A percentile compares a stretch with the other conserved stretches of the same genome.
Conservation (phyloP, 2,113 vertebrate species). For the Bubalus kerabau region DNA sequence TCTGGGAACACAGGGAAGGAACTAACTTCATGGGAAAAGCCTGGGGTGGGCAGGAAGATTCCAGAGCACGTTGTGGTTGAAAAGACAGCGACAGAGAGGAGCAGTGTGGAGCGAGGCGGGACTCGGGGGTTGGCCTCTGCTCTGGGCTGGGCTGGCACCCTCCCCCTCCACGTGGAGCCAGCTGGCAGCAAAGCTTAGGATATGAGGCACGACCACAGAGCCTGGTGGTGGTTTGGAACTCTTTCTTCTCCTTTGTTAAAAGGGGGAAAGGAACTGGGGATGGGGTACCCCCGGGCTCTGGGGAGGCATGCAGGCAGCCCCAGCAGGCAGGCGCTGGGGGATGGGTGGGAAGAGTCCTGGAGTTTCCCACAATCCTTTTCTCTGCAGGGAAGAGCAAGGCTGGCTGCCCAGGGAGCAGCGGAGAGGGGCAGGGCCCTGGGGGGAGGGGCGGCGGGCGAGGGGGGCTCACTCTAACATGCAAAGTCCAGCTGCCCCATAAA, state of each 20-base stretch:
- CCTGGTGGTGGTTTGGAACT: conserved; percentile 55
- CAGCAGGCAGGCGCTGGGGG: conserved; percentile 48
- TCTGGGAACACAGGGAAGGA: not conserved
- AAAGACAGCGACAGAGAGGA: not conserved
- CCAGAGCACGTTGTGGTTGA: not conserved
- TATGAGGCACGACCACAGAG: conserved; percentile 64
- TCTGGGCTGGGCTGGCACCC: not conserved
- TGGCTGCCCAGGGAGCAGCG: not conserved
- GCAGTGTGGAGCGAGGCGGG: not conserved
- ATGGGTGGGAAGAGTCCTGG: conserved; percentile 50
- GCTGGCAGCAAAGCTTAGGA: conserved; percentile 18
- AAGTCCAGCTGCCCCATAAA: conserved; percentile 64
- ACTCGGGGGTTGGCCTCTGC: not conserved
- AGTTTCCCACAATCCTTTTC: conserved; percentile 65
- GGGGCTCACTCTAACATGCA: conserved; percentile 70
- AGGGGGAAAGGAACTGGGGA: not conserved
- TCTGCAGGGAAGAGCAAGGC: conserved; percentile 52
- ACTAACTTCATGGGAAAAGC: not conserved
- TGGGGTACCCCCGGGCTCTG: conserved; percentile 31
- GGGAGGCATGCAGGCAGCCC: conserved; percentile 64
- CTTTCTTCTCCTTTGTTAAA: conserved; percentile 65
- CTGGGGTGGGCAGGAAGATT: not conserved
- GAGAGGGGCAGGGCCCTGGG: not conserved
- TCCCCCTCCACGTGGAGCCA: not conserved
- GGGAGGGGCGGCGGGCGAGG: not conserved